These are phyloP conservation scores for Phyllopteryx taeniolatus DNA, from an alignment of 2,113 vertebrate species.

Conservation along the genomic window DNA sequence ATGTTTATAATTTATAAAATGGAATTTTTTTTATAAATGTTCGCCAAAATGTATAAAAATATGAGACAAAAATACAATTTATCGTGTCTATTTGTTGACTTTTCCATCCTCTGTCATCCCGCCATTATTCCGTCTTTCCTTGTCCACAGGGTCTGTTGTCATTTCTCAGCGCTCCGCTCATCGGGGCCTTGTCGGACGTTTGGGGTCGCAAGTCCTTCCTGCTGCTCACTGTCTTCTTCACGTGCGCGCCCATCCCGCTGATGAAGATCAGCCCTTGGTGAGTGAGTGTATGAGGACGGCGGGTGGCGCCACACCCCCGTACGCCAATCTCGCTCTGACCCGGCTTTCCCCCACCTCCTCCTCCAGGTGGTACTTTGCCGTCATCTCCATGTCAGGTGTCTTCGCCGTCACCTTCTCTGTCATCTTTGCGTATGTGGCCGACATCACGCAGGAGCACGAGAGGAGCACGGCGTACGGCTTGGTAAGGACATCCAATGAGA, in stretches of 20 bases:
- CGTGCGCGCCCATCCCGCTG: conserved; percentile 92
- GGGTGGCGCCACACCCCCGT: too few relatives aligned
- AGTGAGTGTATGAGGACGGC: conserved; percentile 33
- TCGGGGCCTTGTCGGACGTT: conserved; percentile 93
- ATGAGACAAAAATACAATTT: background rate
- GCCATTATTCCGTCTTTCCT: background rate
- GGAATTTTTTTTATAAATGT: too few relatives aligned
- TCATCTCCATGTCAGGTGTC: conserved; percentile 91
- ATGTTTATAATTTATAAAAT: too few relatives aligned
- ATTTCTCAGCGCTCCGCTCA: conserved; percentile 92
- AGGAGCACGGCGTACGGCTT: conserved; percentile 87
- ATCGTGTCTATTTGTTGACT: background rate
- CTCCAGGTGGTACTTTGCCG: conserved; percentile 91
- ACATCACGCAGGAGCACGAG: conserved; percentile 90
- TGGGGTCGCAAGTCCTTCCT: conserved; percentile 98
- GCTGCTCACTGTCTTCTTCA: conserved; percentile 95
- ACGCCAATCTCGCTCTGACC: background rate
- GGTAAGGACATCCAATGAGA: conserved; percentile 68
- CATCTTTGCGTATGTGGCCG: conserved; percentile 88
- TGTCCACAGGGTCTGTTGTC: conserved; percentile 85
- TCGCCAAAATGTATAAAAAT: background rate
- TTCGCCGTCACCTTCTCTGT: conserved; percentile 91
- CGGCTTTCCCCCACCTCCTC: conserved; percentile 13
- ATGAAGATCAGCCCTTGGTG: conserved; percentile 97
- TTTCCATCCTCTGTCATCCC: too few relatives aligned